A percentile compares a stretch with the other conserved stretches of the same genome.
phyloP scores from a whole-genome alignment of 2,888 invertebrate species.

The Dicranocentrus wangi region DNA sequence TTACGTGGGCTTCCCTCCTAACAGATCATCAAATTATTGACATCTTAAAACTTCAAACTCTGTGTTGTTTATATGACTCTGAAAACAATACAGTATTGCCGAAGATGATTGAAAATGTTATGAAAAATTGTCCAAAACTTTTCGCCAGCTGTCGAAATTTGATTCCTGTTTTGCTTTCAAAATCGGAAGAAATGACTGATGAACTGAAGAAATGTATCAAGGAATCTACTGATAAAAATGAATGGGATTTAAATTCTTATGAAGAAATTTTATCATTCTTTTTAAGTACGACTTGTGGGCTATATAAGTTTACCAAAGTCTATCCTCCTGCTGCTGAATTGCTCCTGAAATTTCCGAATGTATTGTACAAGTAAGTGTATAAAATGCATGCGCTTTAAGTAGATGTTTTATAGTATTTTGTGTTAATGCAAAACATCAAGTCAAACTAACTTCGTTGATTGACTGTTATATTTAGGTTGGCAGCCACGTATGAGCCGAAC shows the following conservation, averaged over 20 bases:
- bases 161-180: constrained; percentile 62
- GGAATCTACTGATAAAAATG: constrained; percentile 37
- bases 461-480: constrained; percentile 65
- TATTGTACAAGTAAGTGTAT: constrained; percentile 27
- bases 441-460: no score
- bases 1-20: constrained; percentile 81
- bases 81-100: constrained; percentile 80
- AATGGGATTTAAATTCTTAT: constrained; percentile 74
- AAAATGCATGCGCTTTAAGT: neutral
- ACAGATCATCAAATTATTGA: constrained; percentile 88
- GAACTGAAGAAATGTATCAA: constrained; percentile 53
- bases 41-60: constrained; percentile 86
- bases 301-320: constrained; percentile 82
- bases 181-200: constrained; percentile 56
- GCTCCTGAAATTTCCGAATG: constrained; percentile 59
- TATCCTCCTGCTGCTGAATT: constrained; percentile 77
- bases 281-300: constrained; percentile 82
- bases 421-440: no score
- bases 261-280: constrained; percentile 82
- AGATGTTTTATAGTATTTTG: no score
- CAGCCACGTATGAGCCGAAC: constrained; percentile 63
- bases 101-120: constrained; percentile 81
- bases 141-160: constrained; percentile 77
- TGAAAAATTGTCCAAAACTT: constrained; percentile 82
- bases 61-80: constrained; percentile 83